These are phyloP conservation scores for Mesorhabditis spiculigera DNA, from an alignment of 2,888 invertebrate genomes.

Conservation along the genomic window DNA sequence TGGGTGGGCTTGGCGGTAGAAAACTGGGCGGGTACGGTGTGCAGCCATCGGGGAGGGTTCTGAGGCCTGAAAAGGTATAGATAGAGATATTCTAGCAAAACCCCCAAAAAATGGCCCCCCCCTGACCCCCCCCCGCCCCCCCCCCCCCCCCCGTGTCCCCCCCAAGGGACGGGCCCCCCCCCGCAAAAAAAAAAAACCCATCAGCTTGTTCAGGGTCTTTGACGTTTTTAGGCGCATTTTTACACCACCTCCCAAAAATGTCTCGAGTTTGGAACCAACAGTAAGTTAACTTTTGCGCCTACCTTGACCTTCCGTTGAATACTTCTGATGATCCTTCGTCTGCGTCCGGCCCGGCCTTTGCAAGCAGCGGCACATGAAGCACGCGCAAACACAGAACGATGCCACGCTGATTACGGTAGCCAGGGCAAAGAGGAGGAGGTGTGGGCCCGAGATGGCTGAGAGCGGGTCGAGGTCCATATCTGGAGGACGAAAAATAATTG, in stretches of 20 bases:
- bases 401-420: conserved; percentile 22
- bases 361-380: conserved; percentile 29
- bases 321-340: neutral
- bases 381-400: conserved; percentile 25
- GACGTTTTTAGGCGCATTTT: too few relatives aligned
- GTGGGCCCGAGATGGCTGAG: conserved; percentile 27
- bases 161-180: too few relatives aligned
- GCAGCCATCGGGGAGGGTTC: neutral
- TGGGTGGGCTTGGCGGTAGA: conserved; percentile 39
- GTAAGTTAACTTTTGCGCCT: too few relatives aligned
- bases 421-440: conserved; percentile 26
- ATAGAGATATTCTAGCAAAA: too few relatives aligned
- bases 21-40: conserved; percentile 36
- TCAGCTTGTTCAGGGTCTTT: too few relatives aligned
- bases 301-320: conserved; percentile 12
- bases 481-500: conserved; percentile 8
- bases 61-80: neutral
- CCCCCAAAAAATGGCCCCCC: too few relatives aligned
- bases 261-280: too few relatives aligned
- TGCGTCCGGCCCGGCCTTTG: conserved; percentile 5
- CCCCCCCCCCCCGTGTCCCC: too few relatives aligned
- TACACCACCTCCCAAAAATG: too few relatives aligned
- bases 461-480: conserved; percentile 33
- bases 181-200: too few relatives aligned
- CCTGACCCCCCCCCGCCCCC: too few relatives aligned